Conservation (phyloP, 2,888 invertebrate species). For the Tinea trinotella region DNA sequence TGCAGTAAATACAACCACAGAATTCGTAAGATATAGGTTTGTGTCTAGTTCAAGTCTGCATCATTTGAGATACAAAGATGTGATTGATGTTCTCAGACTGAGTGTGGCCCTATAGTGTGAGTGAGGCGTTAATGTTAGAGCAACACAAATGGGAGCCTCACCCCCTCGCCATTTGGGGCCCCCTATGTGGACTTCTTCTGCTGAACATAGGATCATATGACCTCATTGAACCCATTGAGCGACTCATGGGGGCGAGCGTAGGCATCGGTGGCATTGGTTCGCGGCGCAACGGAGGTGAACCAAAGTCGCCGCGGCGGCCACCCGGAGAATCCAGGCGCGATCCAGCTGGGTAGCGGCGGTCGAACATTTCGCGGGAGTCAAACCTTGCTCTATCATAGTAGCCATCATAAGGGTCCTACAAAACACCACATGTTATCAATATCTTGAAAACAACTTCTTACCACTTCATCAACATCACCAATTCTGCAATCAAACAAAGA, state of each 20-base stretch:
- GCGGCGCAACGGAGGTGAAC: conserved; percentile 81
- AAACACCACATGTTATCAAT: no score
- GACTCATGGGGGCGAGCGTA: conserved; percentile 75
- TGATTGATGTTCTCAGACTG: no score
- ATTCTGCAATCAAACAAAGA: no score
- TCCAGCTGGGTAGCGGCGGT: conserved; percentile 81
- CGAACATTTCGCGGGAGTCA: conserved; percentile 85
- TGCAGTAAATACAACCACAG: no score
- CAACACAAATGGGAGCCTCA: conserved; percentile 29
- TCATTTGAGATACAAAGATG: no score
- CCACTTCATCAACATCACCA: no score
- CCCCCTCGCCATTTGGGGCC: conserved; percentile 77
- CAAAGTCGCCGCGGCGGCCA: conserved; percentile 73
- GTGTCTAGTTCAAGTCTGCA: no score
- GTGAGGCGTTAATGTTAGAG: no score
- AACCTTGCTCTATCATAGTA: conserved; percentile 86
- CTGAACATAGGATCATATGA: conserved; percentile 88
- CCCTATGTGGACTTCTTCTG: conserved; percentile 81
- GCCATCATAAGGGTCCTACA: conserved; percentile 80
- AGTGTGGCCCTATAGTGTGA: no score
- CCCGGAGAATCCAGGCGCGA: conserved; percentile 68
- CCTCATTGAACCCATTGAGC: conserved; percentile 78
- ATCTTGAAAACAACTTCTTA: no score
- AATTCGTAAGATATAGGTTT: no score
- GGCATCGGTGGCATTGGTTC: conserved; percentile 88